Conservation (phyloP, 2,888 invertebrate species). For the Spodoptera littoralis region DNA sequence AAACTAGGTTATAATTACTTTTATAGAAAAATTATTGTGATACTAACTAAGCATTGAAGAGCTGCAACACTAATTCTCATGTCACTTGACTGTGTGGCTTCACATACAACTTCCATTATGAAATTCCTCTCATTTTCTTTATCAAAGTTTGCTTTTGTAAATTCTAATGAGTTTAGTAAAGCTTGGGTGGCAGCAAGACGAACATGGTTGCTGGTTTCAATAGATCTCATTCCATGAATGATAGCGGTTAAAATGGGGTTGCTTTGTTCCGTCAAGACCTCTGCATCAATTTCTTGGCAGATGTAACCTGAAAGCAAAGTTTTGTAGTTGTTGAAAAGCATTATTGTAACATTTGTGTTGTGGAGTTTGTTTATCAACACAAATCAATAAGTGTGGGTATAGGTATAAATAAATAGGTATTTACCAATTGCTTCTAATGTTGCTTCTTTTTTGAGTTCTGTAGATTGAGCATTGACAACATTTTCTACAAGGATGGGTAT, state of each 20-base stretch:
- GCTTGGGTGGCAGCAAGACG: slow-evolving; percentile 98
- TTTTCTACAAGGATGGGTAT: slow-evolving; percentile 96
- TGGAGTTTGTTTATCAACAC: too few species aligned
- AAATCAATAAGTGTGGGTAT: too few species aligned
- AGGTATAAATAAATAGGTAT: slow-evolving; percentile 11
- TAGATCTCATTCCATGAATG: slow-evolving; percentile 99
- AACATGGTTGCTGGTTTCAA: slow-evolving; percentile 97
- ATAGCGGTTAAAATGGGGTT: slow-evolving; percentile 99
- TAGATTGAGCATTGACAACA: slow-evolving; percentile 95
- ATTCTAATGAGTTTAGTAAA: slow-evolving; percentile 98
- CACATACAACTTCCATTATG: slow-evolving; percentile 99
- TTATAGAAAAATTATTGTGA: not conserved
- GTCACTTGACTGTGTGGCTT: slow-evolving; percentile 98
- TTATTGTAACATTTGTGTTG: too few species aligned
- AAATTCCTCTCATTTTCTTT: slow-evolving; percentile 99
- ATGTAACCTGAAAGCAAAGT: slow-evolving; percentile 91
- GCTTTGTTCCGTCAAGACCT: slow-evolving; percentile 96
- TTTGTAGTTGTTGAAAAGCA: too few species aligned
- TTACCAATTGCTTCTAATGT: slow-evolving; percentile 98
- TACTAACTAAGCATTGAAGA: slow-evolving; percentile 96
- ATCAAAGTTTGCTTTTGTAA: slow-evolving; percentile 99
- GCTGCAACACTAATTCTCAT: slow-evolving; percentile 98
- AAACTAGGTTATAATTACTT: not conserved
- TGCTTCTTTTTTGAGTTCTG: slow-evolving; percentile 98
- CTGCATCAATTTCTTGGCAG: slow-evolving; percentile 99